phyloP scores from a whole-genome alignment of 2,888 invertebrate genomes.

The Eilema sororculum region DNA sequence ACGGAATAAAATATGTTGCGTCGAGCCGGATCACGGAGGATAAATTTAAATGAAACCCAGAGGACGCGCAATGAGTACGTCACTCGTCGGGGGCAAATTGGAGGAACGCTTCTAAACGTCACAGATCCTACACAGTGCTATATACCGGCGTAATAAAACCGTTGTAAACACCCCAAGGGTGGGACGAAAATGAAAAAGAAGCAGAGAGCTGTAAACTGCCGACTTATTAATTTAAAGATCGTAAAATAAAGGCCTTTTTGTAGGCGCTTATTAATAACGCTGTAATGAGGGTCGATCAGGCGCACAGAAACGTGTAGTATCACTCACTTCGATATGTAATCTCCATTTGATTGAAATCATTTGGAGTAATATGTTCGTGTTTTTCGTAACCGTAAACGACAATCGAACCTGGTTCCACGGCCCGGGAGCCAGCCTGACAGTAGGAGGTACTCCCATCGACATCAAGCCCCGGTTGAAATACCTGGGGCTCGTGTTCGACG shows the following conservation, averaged over 20 bases:
- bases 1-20: conserved; percentile 37
- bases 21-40: conserved; percentile 28
- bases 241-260: conserved; percentile 62
- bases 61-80: conserved; percentile 29
- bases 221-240: conserved; percentile 70
- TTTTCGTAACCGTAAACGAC: too few species aligned
- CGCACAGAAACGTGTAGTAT: conserved; percentile 51
- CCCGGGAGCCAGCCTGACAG: too few species aligned
- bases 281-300: conserved; percentile 57
- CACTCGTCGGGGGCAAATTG: conserved; percentile 50
- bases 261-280: conserved; percentile 60
- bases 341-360: conserved; percentile 22
- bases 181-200: conserved; percentile 63
- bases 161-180: conserved; percentile 57
- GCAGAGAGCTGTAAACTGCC: conserved; percentile 63
- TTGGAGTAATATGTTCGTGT: background rate
- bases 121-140: conserved; percentile 46
- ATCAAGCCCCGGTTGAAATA: too few species aligned
- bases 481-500: too few species aligned
- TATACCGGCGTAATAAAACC: conserved; percentile 60
- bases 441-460: too few species aligned
- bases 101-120: conserved; percentile 47
- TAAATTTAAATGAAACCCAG: conserved; percentile 52
- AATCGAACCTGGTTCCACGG: too few species aligned
- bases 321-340: conserved; percentile 55